Conservation (phyloP, 2,888 invertebrate species). For the Acrobasis consociella region DNA sequence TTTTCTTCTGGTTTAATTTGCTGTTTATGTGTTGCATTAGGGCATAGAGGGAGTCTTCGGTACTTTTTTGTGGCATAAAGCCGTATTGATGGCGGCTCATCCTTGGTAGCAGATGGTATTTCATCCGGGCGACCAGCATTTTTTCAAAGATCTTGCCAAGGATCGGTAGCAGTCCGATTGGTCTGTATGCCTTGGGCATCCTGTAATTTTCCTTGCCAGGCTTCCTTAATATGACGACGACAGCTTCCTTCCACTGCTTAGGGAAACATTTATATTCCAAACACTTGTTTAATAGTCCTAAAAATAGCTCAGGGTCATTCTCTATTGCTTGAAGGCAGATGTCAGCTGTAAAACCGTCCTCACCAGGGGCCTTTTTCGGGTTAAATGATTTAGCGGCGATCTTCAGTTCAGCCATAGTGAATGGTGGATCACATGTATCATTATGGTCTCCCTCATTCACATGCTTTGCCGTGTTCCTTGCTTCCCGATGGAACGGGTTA, state of each 20-base stretch:
- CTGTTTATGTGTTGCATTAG: too few species aligned
- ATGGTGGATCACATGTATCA: constrained; percentile 5
- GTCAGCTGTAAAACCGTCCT: constrained; percentile 8
- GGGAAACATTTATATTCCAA: neutral
- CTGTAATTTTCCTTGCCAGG: neutral
- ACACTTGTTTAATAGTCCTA: constrained; percentile 1
- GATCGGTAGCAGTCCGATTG: too few species aligned
- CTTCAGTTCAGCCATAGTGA: neutral
- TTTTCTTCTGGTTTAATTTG: too few species aligned
- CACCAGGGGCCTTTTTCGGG: constrained; percentile 12
- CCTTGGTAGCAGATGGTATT: too few species aligned
- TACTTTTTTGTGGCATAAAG: too few species aligned
- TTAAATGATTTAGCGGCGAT: neutral
- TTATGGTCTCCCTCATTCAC: neutral
- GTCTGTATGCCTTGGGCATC: neutral
- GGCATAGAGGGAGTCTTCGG: too few species aligned
- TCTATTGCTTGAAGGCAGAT: neutral
- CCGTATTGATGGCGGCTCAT: too few species aligned
- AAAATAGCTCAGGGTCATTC: neutral
- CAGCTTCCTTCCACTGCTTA: neutral
- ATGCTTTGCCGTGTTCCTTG: neutral
- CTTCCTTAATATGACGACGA: neutral
- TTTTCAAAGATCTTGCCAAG: too few species aligned
- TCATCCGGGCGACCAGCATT: too few species aligned
- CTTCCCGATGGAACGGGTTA: neutral